A percentile compares a stretch with the other conserved stretches of the same genome.
These are phyloP conservation scores for Accipiter cooperii DNA, from an alignment of 2,113 vertebrate genomes.

Conservation along the genomic window DNA sequence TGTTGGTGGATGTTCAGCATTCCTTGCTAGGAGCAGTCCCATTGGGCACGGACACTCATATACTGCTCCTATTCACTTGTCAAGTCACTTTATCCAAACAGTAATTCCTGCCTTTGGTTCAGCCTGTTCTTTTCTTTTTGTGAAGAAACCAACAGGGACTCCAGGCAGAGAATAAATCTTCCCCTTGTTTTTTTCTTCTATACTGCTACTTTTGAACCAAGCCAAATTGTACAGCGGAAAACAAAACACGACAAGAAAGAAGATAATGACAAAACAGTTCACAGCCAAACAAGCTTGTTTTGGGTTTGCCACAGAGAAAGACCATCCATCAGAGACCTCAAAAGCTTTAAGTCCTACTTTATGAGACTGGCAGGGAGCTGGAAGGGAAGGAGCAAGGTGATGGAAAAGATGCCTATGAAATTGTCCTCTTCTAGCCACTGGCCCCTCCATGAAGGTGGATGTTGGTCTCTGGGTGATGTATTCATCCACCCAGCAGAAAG, in stretches of 20 bases:
- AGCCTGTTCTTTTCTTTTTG: conserved; percentile 15
- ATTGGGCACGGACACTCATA: rapidly evolving
- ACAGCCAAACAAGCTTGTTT: neutral
- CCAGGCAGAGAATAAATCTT: conserved; percentile 28
- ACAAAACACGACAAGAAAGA: neutral
- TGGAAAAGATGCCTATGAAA: neutral
- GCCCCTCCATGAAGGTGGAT: neutral
- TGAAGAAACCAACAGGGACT: neutral
- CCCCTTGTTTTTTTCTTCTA: neutral
- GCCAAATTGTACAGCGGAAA: neutral
- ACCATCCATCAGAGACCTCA: neutral
- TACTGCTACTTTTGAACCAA: neutral
- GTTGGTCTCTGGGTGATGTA: neutral
- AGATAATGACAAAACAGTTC: neutral
- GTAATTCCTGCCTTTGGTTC: conserved; percentile 33
- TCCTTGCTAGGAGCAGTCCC: neutral
- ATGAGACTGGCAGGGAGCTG: neutral
- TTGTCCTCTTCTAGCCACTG: neutral
- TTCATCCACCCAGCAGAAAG: neutral
- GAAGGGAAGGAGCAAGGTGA: neutral
- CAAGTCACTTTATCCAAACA: neutral
- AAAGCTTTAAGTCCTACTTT: neutral
- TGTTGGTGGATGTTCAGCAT: neutral
- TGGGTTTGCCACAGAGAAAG: neutral
- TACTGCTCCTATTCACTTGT: neutral